Conservation (phyloP, 2,797 vertebrate species). For the Falco berigora region DNA sequence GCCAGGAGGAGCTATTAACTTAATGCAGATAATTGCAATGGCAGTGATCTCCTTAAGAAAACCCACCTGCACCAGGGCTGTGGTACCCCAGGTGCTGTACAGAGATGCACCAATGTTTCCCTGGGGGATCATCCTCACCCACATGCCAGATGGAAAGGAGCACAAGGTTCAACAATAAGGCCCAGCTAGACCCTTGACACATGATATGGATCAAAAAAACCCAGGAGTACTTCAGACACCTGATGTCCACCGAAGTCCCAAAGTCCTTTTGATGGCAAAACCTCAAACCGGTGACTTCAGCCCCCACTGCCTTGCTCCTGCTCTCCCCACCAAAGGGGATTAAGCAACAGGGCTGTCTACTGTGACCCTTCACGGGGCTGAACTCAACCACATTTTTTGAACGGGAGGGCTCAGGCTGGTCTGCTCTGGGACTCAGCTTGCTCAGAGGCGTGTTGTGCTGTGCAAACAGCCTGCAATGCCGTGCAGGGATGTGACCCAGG, state of each 20-base stretch:
- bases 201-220: not conserved
- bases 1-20: not conserved
- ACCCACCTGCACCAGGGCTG: not conserved
- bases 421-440: not conserved
- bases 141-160: rapidly evolving
- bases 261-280: not conserved
- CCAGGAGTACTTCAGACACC: not conserved
- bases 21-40: too few species aligned
- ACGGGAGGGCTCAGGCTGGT: not conserved
- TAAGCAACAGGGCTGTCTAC: not conserved
- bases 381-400: not conserved
- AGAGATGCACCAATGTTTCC: not conserved
- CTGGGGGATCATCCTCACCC: not conserved
- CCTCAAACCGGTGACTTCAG: not conserved
- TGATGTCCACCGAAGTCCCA: not conserved
- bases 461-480: not conserved
- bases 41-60: rapidly evolving
- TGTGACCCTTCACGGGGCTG: not conserved
- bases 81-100: not conserved
- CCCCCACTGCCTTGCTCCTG: not conserved
- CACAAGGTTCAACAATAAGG: rapidly evolving
- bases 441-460: rapidly evolving
- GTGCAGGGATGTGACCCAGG: not conserved
- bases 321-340: too few species aligned
- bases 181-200: not conserved